Conservation (phyloP, 2,888 invertebrate species). For the Melikaiella ostensackeni region DNA sequence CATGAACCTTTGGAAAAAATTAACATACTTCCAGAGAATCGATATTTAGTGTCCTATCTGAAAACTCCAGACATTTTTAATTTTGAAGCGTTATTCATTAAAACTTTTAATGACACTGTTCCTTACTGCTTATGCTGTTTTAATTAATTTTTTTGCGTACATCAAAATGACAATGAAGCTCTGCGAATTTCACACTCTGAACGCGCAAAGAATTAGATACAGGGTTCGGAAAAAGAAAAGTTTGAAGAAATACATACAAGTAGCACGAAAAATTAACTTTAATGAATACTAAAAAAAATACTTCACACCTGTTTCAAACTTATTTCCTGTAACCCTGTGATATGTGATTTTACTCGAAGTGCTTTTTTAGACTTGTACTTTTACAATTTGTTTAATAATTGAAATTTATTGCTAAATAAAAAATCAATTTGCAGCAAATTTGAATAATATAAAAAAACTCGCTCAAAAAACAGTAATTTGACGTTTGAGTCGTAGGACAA, state of each 20-base stretch:
- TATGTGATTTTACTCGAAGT: slow-evolving; percentile 7
- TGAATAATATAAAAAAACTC: neutral
- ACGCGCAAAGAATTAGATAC: neutral
- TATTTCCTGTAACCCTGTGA: neutral
- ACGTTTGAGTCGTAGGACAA: slow-evolving; percentile 7
- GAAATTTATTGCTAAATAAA: neutral
- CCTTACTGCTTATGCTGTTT: neutral
- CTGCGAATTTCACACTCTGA: slow-evolving; percentile 7
- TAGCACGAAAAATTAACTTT: neutral
- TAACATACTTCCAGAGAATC: no score
- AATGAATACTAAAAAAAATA: neutral
- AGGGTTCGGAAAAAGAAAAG: neutral
- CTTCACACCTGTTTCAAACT: neutral
- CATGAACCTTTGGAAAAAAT: no score
- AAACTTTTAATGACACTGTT: no score
- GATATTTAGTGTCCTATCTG: no score
- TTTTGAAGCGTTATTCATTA: no score
- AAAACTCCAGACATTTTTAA: no score
- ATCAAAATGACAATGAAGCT: slow-evolving; percentile 19
- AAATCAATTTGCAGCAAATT: slow-evolving; percentile 1
- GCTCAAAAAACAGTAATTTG: neutral
- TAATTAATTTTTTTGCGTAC: slow-evolving; percentile 15
- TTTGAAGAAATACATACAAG: neutral
- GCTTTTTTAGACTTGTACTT: neutral
- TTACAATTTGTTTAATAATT: neutral